Evolutionary conservation across 2,888 invertebrate species (phyloP), one percentile per base, ranked within the genome.

Genomic region (Carabus problematicus): DNA sequence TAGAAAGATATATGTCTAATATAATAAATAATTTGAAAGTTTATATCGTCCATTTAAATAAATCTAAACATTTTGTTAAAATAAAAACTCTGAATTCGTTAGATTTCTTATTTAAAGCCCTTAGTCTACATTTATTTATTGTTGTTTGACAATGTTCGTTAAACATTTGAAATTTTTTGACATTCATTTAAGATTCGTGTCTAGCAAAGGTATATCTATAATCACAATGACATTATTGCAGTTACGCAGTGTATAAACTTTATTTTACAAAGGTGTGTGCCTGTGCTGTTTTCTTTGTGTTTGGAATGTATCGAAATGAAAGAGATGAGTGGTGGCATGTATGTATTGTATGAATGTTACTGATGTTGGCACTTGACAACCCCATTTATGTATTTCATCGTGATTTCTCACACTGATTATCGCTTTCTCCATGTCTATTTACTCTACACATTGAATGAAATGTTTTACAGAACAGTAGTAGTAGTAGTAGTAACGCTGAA

Each of bases 161-260:
- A n/a, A 54, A 49, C 59, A 59, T 49, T 49, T 49, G 58, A 8
- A 66, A 59, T 19, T 59, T 54, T 39, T 59, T 47, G 59, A 66
- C 66, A 66, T 66, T 59, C 49, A 66, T 58, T 56, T 59, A 66
- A 66, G 66, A 66, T 49, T 59, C 42, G 58, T 66, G 66, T 59
- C 58, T 66, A 64, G 66, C 66, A 59, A 59, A 66, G 66, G 59
- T 66, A 66, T 45, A 58, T 49, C 66, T 66, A 66, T 66, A 66
- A 66, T 66, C 66, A 66, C 66, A 66, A 66, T 66, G 66, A 66
- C 66, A 66, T 66, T 66, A 66, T 66, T 66, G 66, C 66, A 66
- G 66, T 66, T 66, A 66, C 66, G 66, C 66, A 66, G 66, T 66
- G 66, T 66, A 58, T 45, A 54, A 14, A 54, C 16, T 54, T 54